Conservation (phyloP, 1,140 invertebrate genomes). For the Mylabris phalerata region DNA sequence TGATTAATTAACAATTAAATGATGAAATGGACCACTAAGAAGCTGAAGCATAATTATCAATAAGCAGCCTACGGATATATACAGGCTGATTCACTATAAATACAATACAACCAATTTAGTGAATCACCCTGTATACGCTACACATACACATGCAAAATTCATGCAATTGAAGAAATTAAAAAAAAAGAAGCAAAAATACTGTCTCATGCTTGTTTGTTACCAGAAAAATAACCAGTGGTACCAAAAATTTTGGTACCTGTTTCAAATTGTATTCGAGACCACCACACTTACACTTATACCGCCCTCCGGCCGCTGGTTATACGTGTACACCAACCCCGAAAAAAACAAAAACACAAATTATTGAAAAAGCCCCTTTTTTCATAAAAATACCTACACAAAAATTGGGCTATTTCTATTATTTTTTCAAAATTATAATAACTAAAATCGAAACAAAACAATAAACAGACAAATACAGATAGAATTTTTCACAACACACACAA, state of each 20-base stretch:
- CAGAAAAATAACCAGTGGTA: constrained; percentile 19
- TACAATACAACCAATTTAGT: no score
- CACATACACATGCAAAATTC: no score
- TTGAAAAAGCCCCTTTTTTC: constrained; percentile 12
- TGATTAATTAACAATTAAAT: no score
- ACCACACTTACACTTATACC: constrained; percentile 52
- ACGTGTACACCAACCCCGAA: constrained; percentile 42
- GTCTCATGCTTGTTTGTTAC: constrained; percentile 27
- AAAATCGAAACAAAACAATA: neutral
- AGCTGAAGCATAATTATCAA: no score
- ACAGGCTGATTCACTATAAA: no score
- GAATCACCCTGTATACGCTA: no score
- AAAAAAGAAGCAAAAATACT: constrained; percentile 29
- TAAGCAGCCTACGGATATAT: no score
- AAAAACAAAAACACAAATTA: constrained; percentile 47
- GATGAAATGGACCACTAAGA: no score
- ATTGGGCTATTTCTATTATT: neutral
- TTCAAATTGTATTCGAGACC: constrained; percentile 43
- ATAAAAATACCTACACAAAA: constrained; percentile 7
- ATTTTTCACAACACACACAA: neutral
- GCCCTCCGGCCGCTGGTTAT: constrained; percentile 48
- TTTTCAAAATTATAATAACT: neutral
- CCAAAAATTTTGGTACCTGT: constrained; percentile 18
- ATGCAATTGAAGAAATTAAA: constrained; percentile 16
- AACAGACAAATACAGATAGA: neutral